Base-by-base conservation (phyloP, 2,797 vertebrate species). In the Gymnodraco acuticeps region DNA sequence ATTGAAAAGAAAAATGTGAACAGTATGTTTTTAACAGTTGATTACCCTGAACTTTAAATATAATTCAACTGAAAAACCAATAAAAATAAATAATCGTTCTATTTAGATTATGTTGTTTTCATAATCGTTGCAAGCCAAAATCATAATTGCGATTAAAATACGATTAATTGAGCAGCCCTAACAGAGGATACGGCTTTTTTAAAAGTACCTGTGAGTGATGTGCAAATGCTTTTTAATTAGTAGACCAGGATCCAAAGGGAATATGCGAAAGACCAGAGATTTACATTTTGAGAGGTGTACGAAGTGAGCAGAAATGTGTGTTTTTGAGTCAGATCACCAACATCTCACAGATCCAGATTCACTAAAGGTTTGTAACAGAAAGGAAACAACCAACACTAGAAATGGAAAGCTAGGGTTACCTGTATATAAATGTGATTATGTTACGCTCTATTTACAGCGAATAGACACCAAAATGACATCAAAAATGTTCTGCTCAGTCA, bases 321-420 rank as follows among this genome's bases (percentile, higher is more conserved):
- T 27, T 27, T 27, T 27, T 27, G 4, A 27, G 27, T 27, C 27
- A 5, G 27, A 27, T 9, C 33, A 38, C 33, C 33, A 8, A 38
- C 33, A 38, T 38, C 33, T 38, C 33, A 45, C 42, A 33, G 63
- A 86, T 73, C 80, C 75, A 81, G 80, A 73, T 69, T 79, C 80
- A 80, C 70, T 61, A 7, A 70, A 58, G 16, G 27, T 58, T 42
- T 73, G 62, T 54, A 56, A 38, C 43, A 27, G 27, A 10, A 15
- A 58, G 46, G 42, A 53, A 53, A 58, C 2, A 58, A 58, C 23
- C 27, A 13, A 38, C 8, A 38, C 8, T 38, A 38, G 8, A 38
- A 38, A 38, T 38, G 8, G 33, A 38, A 38, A 38, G 33, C 33
- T 38, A 9, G 33, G 33, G 33, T 38, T 20, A 46, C 10, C 17